Percentiles rank a stretch among this genome's conserved stretches.
These are phyloP conservation scores for Tiliqua scincoides DNA, from an alignment of 2,113 vertebrate species.

Conservation along the genomic window DNA sequence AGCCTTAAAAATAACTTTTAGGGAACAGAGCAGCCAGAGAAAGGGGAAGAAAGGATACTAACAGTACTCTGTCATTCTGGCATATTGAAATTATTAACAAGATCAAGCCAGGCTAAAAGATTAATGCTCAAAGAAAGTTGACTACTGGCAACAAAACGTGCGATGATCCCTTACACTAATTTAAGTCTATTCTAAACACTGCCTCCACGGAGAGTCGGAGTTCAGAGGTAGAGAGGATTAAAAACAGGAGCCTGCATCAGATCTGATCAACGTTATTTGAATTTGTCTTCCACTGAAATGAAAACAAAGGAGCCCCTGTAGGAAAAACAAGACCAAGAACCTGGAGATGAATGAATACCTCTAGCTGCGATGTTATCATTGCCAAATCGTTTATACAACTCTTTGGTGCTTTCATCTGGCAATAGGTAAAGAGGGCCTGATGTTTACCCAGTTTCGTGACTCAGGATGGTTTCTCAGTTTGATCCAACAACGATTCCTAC, in stretches of 20 bases:
- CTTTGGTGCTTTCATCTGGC: not conserved
- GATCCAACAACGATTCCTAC: too few relatives aligned
- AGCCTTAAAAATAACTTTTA: constrained; percentile 49
- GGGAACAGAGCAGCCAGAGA: not conserved
- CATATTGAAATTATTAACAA: constrained; percentile 17
- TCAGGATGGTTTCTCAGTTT: too few relatives aligned
- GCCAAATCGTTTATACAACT: not conserved
- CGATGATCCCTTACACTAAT: not conserved
- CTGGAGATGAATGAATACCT: not conserved
- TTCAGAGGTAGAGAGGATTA: not conserved
- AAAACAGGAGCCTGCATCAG: constrained; percentile 3
- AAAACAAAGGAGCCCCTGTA: not conserved
- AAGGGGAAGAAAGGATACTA: not conserved
- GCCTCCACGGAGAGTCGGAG: not conserved
- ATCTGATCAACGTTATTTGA: not conserved
- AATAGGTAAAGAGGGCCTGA: not conserved
- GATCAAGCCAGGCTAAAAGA: not conserved
- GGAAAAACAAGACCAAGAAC: not conserved
- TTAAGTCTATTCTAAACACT: not conserved
- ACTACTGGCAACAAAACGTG: not conserved
- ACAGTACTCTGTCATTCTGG: not conserved
- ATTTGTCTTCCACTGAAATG: not conserved
- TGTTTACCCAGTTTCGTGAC: not conserved
- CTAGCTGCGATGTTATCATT: not conserved
- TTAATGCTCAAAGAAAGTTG: constrained; percentile 14